Evolutionary conservation across 1,140 invertebrate species (phyloP), one percentile per base, ranked within the genome.

Genomic region (Parasteatoda tepidariorum): DNA sequence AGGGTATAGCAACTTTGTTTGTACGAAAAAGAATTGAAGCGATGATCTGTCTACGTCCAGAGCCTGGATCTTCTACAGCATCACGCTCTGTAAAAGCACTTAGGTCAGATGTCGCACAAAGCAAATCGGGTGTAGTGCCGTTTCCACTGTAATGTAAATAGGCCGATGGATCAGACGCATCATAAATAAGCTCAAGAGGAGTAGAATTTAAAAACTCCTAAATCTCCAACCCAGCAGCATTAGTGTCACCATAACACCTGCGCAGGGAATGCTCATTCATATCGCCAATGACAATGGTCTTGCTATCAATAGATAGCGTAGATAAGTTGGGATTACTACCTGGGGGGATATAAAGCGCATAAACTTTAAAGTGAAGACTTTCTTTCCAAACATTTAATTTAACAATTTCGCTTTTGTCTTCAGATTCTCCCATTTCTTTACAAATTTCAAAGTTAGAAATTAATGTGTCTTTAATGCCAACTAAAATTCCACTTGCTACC

Each of bases 401-500:
- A 30, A 28, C 11, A 34, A 78, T 31, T 66, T 78, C 59, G 24
- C 59, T 78, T 78, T 78, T 78, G 33, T 66, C 61, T 3, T 30
- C n/a, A 24, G 22, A 26, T n/a, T 28, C 2, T 9, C 75, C 75
- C 61, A 78, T 55, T 66, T 38, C 75, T 66, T 78, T 78, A 4
- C 18, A 22, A 22, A 78, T 66, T 26, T 41, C 18, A 26, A 66
- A 78, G 38, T 66, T 33, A 18, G 61, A 22, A n/a, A 38, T 66
- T 13, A 78, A 22, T 11, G 26, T 38, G 2, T 9, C 31, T 28
- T 38, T 78, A 28, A 78, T 41, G 24, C 61, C 59, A 2, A 67
- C 38, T 18, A 78, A 33, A 31, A 78, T 66, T 24, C 75, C 75
- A 24, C 62, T 78, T 11, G 75, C 61, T 48, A 78, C 75, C 33